phyloP scores from a whole-genome alignment of 1,140 invertebrate species.

The Berghia stephanieae region DNA sequence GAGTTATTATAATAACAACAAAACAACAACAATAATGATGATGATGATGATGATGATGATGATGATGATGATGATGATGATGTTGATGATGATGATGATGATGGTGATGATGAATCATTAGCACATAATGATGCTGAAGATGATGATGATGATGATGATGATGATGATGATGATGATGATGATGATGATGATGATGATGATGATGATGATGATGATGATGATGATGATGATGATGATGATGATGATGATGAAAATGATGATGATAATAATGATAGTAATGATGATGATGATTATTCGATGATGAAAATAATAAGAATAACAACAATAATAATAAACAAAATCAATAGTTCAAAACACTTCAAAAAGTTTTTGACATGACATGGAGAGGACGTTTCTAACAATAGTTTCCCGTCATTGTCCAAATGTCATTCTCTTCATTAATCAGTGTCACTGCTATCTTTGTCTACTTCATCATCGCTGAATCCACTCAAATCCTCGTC shows the following conservation, averaged over 20 bases:
- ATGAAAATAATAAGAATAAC: neutral
- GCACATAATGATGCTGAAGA: too few relatives aligned
- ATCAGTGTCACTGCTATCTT: too few relatives aligned
- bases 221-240: slow-evolving; percentile 25
- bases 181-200: slow-evolving; percentile 30
- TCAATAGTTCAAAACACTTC: too few relatives aligned
- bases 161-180: slow-evolving; percentile 26
- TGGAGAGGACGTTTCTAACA: too few relatives aligned
- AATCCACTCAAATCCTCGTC: too few relatives aligned
- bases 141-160: slow-evolving; percentile 15
- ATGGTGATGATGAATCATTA: too few relatives aligned
- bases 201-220: slow-evolving; percentile 30
- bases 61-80: slow-evolving; percentile 4
- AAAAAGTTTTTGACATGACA: too few relatives aligned
- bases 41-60: neutral
- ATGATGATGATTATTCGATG: neutral
- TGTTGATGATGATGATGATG: slow-evolving; percentile 20
- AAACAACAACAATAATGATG: too few relatives aligned
- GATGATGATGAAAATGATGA: slow-evolving; percentile 17
- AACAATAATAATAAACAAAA: neutral
- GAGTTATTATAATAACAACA: too few relatives aligned
- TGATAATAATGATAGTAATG: neutral
- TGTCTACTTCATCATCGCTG: too few relatives aligned
- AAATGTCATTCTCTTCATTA: too few relatives aligned
- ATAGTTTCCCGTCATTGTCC: too few relatives aligned